Percentiles rank a stretch among this genome's conserved stretches.
Conservation (phyloP, 2,888 invertebrate genomes). For the Agrochola lota region DNA sequence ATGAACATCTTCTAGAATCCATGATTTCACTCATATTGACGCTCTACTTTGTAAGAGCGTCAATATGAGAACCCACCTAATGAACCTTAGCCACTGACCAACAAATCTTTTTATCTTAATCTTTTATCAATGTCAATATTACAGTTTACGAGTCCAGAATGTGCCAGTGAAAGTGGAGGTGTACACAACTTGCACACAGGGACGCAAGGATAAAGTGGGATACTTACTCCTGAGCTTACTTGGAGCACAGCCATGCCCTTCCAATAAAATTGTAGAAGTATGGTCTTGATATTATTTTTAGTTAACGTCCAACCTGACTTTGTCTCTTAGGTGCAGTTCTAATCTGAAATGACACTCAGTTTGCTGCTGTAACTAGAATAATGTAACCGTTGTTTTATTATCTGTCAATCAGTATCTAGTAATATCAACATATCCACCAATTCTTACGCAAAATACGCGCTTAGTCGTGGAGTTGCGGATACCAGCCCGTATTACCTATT, state of each 20-base stretch:
- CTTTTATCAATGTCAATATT: conserved; percentile 59
- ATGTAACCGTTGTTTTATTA: background rate
- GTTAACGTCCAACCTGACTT: background rate
- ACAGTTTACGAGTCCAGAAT: conserved; percentile 93
- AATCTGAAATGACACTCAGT: background rate
- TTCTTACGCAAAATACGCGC: too few relatives aligned
- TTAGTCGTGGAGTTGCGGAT: too few relatives aligned
- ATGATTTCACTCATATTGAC: background rate
- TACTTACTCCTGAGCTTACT: conserved; percentile 93
- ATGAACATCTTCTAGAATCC: background rate
- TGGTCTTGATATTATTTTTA: conserved; percentile 11
- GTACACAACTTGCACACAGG: conserved; percentile 88
- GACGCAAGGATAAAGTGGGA: conserved; percentile 92
- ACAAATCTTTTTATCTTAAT: background rate
- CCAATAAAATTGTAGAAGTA: conserved; percentile 86
- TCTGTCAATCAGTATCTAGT: background rate
- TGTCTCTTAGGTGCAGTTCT: background rate
- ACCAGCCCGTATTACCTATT: too few relatives aligned
- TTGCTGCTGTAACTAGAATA: background rate
- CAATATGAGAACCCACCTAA: too few relatives aligned
- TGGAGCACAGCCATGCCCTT: conserved; percentile 92
- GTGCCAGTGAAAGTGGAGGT: conserved; percentile 94
- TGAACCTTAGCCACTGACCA: too few relatives aligned
- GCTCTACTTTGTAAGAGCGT: background rate
- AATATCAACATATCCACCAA: background rate